Evolutionary conservation across 1,140 invertebrate species (phyloP).

Genomic region (Anadara kagoshimensis): DNA sequence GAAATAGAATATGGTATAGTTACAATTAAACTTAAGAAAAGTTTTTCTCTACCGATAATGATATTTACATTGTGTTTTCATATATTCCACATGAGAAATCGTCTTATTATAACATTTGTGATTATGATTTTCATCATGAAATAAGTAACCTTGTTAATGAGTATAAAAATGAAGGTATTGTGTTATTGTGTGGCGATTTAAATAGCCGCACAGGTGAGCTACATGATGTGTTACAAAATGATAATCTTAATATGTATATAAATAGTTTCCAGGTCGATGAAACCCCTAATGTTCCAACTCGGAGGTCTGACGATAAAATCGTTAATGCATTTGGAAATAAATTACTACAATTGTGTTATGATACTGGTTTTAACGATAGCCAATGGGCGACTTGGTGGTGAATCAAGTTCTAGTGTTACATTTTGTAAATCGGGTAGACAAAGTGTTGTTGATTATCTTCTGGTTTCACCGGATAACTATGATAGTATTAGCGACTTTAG

Average conservation of each 20-base stretch:
- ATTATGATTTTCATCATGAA: conserved; percentile 4
- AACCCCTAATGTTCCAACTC: neutral
- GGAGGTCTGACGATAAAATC: neutral
- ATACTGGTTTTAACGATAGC: neutral
- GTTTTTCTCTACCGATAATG: neutral
- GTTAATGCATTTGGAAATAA: conserved; percentile 1
- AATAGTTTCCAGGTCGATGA: neutral
- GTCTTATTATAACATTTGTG: conserved; percentile 1
- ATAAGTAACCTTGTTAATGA: conserved; percentile 1
- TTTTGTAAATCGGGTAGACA: too few species aligned
- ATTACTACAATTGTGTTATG: conserved; percentile 7
- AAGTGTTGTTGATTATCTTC: too few species aligned
- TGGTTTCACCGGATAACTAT: too few species aligned
- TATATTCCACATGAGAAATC: conserved; percentile 12
- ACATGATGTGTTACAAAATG: neutral
- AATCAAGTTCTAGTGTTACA: too few species aligned
- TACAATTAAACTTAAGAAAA: neutral
- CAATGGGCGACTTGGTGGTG: neutral
- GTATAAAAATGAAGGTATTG: conserved; percentile 3
- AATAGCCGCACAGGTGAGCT: conserved; percentile 9
- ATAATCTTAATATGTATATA: conserved; percentile 6
- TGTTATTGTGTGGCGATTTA: conserved; percentile 6
- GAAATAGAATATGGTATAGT: conserved; percentile 1
- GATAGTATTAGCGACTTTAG: too few species aligned
- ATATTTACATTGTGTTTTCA: conserved; percentile 8